A percentile compares a stretch with the other conserved stretches of the same genome.
Conservation (phyloP, 2,888 invertebrate species). For the Pyrochroa serraticornis region DNA sequence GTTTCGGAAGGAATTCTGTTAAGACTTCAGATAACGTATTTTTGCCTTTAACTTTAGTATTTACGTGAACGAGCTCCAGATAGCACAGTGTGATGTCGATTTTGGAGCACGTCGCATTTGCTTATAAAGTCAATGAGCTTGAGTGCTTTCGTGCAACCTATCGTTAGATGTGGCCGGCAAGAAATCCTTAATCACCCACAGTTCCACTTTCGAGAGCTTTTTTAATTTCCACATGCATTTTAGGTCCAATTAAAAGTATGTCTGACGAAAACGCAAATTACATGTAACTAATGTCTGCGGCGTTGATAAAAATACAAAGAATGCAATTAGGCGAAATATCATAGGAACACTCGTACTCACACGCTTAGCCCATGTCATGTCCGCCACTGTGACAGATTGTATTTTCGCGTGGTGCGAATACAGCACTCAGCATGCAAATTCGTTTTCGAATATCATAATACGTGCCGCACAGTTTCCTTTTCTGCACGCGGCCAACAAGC, state of each 20-base stretch:
- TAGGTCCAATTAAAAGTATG: conserved; percentile 19
- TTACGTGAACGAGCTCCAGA: too few relatives aligned
- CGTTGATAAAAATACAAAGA: conserved; percentile 40
- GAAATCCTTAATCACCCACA: too few relatives aligned
- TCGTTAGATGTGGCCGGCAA: too few relatives aligned
- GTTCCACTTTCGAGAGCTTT: too few relatives aligned
- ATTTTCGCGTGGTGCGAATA: conserved; percentile 47
- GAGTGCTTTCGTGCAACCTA: too few relatives aligned
- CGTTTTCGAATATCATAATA: conserved; percentile 43
- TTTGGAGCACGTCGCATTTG: too few relatives aligned
- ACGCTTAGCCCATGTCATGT: conserved; percentile 44
- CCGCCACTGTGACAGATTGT: conserved; percentile 48
- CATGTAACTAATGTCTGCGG: conserved; percentile 40
- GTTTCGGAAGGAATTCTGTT: too few relatives aligned
- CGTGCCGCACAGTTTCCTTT: conserved; percentile 5
- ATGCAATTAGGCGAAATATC: conserved; percentile 45
- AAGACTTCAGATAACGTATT: too few relatives aligned
- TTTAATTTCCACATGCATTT: too few relatives aligned
- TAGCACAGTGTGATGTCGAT: too few relatives aligned
- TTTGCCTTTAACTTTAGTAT: too few relatives aligned
- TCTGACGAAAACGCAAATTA: conserved; percentile 31
- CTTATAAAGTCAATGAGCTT: too few relatives aligned
- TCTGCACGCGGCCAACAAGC: background rate
- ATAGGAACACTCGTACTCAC: conserved; percentile 43
- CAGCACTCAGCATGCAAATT: conserved; percentile 44